Conservation (phyloP, 2,797 vertebrate genomes). For the Picus viridis region DNA sequence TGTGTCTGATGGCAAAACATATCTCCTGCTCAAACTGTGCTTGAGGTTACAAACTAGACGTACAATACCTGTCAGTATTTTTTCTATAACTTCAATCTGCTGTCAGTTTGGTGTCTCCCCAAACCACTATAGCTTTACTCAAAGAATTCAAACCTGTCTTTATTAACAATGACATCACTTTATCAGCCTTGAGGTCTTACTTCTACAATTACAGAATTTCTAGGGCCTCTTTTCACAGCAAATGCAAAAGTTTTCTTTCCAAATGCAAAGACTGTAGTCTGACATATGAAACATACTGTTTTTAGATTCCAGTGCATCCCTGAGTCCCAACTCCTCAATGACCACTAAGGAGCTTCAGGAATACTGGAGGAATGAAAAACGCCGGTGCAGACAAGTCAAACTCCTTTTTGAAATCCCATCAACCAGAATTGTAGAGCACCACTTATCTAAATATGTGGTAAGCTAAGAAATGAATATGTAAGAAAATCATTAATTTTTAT, state of each 20-base stretch:
- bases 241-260: background rate
- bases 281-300: background rate
- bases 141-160: background rate
- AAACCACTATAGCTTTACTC: background rate
- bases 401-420: constrained; percentile 90
- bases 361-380: constrained; percentile 84
- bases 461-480: constrained; percentile 57
- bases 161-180: background rate
- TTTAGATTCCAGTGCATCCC: constrained; percentile 18
- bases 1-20: background rate
- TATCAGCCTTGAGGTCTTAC: background rate
- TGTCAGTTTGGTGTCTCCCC: background rate
- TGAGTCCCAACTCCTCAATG: constrained; percentile 78
- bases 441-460: constrained; percentile 89
- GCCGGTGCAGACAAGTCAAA: constrained; percentile 74
- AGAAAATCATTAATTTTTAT: constrained; percentile 43
- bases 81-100: background rate
- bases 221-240: background rate
- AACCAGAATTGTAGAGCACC: constrained; percentile 78
- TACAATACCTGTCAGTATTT: background rate
- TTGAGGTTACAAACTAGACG: background rate
- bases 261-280: background rate
- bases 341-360: constrained; percentile 94
- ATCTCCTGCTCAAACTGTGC: background rate
- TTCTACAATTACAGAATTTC: background rate